Evolutionary conservation across 2,888 invertebrate genomes (phyloP).

Genomic region (Andrena hattorfiana): DNA sequence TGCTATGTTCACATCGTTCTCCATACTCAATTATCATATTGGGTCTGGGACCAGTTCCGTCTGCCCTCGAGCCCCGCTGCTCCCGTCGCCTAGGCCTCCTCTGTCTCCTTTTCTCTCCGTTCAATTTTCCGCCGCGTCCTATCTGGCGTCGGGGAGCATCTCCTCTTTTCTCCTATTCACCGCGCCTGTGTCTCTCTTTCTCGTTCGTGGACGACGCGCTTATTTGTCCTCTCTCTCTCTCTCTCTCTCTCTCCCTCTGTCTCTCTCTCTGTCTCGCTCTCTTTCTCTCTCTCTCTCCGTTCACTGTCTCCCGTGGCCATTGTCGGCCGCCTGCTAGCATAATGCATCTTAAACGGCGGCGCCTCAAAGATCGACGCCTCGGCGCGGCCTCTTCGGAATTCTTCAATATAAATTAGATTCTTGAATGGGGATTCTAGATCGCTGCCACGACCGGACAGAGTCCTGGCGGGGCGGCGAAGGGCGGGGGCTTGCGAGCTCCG

Average conservation of each 20-base stretch:
- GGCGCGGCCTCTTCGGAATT: constrained; percentile 81
- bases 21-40: constrained; percentile 81
- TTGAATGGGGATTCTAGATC: constrained; percentile 77
- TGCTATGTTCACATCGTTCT: constrained; percentile 79
- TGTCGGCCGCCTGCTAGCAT: constrained; percentile 82
- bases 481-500: constrained; percentile 52
- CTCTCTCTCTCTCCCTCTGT: constrained; percentile 32
- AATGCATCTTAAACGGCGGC: constrained; percentile 85
- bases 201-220: constrained; percentile 9
- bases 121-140: constrained; percentile 45
- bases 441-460: constrained; percentile 53
- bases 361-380: constrained; percentile 85
- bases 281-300: constrained; percentile 29
- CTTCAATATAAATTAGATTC: constrained; percentile 84
- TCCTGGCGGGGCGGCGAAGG: constrained; percentile 20
- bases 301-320: constrained; percentile 71
- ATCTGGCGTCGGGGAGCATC: constrained; percentile 55
- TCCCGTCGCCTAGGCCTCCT: constrained; percentile 41
- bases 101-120: constrained; percentile 22
- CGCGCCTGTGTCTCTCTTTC: constrained; percentile 7
- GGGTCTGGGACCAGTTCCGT: constrained; percentile 78
- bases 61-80: constrained; percentile 49
- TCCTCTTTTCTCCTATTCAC: constrained; percentile 39
- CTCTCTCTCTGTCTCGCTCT: constrained; percentile 47
- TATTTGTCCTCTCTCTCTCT: constrained; percentile 21